These are phyloP conservation scores for Lacanobia oleracea DNA, from an alignment of 2,888 invertebrate genomes.

Conservation along the genomic window DNA sequence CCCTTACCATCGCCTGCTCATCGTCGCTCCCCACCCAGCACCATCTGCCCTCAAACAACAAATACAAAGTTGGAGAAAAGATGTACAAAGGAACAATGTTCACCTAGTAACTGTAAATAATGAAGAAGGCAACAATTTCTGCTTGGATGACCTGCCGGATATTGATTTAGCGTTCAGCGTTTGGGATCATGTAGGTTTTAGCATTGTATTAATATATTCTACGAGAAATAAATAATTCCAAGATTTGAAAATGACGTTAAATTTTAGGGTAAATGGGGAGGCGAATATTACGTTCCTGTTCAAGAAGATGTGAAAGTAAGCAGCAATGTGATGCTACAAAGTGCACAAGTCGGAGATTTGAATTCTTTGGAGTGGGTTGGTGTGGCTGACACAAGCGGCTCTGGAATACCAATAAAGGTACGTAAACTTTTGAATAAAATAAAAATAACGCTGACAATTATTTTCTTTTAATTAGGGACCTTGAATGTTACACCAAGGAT, in stretches of 20 bases:
- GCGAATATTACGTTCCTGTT: conserved; percentile 67
- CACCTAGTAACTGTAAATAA: conserved; percentile 71
- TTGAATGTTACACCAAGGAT: neutral
- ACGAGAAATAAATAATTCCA: neutral
- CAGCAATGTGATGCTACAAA: conserved; percentile 64
- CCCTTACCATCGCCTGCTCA: conserved; percentile 42
- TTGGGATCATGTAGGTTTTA: conserved; percentile 69
- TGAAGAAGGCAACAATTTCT: conserved; percentile 64
- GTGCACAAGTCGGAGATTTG: conserved; percentile 47
- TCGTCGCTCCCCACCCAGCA: conserved; percentile 51
- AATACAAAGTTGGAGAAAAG: conserved; percentile 70
- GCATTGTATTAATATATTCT: neutral
- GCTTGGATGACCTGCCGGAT: conserved; percentile 70
- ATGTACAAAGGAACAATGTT: conserved; percentile 67
- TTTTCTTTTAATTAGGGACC: neutral
- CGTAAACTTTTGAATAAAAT: neutral
- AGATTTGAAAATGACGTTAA: neutral
- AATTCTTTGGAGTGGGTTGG: conserved; percentile 52
- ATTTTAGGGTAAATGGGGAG: conserved; percentile 68
- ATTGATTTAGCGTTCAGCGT: conserved; percentile 72
- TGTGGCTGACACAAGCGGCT: conserved; percentile 1
- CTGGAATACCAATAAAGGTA: conserved; percentile 55
- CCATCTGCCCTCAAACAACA: conserved; percentile 57
- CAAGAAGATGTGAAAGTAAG: conserved; percentile 31
- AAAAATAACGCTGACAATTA: neutral